Conservation (phyloP, 2,888 invertebrate genomes). For the Bombyx huttoni region DNA sequence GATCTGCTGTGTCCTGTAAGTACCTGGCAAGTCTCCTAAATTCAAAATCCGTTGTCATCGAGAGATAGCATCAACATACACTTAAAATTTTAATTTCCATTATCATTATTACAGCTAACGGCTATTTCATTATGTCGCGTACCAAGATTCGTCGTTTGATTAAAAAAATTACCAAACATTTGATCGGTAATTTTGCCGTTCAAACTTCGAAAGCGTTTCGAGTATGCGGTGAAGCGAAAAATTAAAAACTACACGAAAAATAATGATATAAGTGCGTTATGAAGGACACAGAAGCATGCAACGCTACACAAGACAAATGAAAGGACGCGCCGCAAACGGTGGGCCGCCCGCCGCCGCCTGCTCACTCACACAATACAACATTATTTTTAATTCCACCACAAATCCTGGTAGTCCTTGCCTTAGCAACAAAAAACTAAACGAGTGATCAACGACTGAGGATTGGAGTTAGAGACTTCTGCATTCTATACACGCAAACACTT, state of each 20-base stretch:
- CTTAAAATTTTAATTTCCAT: not conserved
- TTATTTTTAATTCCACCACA: not conserved
- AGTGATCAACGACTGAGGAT: not conserved
- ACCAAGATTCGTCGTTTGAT: slow-evolving; percentile 42
- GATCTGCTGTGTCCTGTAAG: no score
- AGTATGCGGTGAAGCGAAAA: slow-evolving; percentile 45
- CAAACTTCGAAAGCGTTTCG: slow-evolving; percentile 30
- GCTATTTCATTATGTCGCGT: slow-evolving; percentile 22
- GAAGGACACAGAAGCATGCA: slow-evolving; percentile 63
- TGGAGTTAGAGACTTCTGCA: not conserved
- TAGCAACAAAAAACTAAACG: not conserved
- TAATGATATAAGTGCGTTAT: slow-evolving; percentile 63
- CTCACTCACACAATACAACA: not conserved
- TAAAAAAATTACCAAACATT: slow-evolving; percentile 21
- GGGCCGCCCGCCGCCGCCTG: no score
- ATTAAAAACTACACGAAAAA: slow-evolving; percentile 16
- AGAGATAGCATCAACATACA: not conserved
- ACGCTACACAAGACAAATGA: slow-evolving; percentile 17
- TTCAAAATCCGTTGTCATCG: slow-evolving; percentile 13
- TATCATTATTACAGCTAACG: slow-evolving; percentile 4
- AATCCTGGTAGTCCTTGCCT: not conserved
- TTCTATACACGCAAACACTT: not conserved
- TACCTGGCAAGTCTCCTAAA: slow-evolving; percentile 4
- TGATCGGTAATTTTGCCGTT: slow-evolving; percentile 34
- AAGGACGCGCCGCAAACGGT: slow-evolving; percentile 15